Conservation (phyloP, 2,113 vertebrate genomes). For the Istiophorus platypterus region DNA sequence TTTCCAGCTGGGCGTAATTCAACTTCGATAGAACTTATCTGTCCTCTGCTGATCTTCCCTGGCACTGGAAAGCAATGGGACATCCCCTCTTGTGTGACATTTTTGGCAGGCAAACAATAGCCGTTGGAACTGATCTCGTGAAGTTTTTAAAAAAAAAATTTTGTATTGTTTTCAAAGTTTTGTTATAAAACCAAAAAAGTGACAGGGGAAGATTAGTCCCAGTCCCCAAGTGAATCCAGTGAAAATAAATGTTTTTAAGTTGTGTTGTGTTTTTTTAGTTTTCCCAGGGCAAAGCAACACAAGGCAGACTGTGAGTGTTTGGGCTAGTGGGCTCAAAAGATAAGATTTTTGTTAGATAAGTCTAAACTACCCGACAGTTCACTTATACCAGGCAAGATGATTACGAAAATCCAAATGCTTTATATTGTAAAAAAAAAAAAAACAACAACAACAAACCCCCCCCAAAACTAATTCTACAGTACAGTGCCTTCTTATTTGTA, state of each 20-base stretch:
- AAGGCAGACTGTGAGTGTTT: neutral
- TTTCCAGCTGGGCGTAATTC: slow-evolving; percentile 68
- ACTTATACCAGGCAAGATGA: slow-evolving; percentile 14
- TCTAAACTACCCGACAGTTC: slow-evolving; percentile 24
- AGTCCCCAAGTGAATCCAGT: slow-evolving; percentile 24
- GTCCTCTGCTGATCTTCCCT: slow-evolving; percentile 52
- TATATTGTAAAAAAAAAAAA: slow-evolving; percentile 27
- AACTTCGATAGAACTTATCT: slow-evolving; percentile 64
- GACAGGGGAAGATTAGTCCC: slow-evolving; percentile 1
- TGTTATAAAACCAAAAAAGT: neutral
- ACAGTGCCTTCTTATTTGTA: slow-evolving; percentile 27
- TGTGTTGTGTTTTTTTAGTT: slow-evolving; percentile 1
- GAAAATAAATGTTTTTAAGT: slow-evolving; percentile 33
- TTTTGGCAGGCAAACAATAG: slow-evolving; percentile 27
- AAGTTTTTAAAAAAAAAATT: slow-evolving; percentile 34
- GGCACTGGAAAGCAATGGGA: slow-evolving; percentile 28
- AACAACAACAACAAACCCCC: too few species aligned
- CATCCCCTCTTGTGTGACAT: slow-evolving; percentile 49
- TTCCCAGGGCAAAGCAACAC: neutral
- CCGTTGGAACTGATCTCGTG: slow-evolving; percentile 14
- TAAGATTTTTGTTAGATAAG: slow-evolving; percentile 20
- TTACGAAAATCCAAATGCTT: neutral
- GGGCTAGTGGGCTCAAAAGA: neutral
- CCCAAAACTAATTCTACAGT: slow-evolving; percentile 8
- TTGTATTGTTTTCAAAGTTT: slow-evolving; percentile 13